Conservation (phyloP, 2,797 vertebrate species). For the Micrastur ruficollis region DNA sequence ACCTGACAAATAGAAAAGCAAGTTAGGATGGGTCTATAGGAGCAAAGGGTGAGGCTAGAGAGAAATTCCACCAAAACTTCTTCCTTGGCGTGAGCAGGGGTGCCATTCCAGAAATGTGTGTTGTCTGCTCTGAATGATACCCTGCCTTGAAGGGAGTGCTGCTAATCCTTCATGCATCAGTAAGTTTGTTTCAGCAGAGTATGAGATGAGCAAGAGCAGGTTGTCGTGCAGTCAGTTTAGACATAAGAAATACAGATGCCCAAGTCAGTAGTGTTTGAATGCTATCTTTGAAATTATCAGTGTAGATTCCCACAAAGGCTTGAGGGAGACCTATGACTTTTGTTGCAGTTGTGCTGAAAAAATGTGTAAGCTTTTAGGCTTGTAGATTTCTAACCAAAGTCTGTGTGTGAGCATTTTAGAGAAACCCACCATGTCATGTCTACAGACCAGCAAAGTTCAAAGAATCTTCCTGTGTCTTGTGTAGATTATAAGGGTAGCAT, state of each 20-base stretch:
- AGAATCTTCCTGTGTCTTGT: neutral
- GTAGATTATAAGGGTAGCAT: neutral
- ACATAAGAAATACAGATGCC: neutral
- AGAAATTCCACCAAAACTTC: neutral
- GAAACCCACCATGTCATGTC: neutral
- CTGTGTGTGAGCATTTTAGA: neutral
- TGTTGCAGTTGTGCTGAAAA: neutral
- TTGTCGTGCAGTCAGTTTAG: neutral
- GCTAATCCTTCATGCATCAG: neutral
- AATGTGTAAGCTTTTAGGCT: neutral
- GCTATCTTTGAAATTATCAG: neutral
- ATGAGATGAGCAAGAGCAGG: neutral
- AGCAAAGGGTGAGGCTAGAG: neutral
- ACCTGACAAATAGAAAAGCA: neutral
- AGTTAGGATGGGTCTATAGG: neutral
- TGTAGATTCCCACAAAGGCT: neutral
- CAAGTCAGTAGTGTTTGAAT: neutral
- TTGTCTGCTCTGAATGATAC: neutral
- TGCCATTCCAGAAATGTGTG: neutral
- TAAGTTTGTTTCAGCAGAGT: neutral
- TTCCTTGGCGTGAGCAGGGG: fast-evolving
- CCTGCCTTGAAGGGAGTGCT: neutral
- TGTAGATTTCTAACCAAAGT: neutral
- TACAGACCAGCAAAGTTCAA: neutral
- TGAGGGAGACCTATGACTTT: neutral